Evolutionary conservation across 2,797 vertebrate genomes (phyloP), one percentile per base, ranked within the genome.

Genomic region (Phylloscopus collybita): DNA sequence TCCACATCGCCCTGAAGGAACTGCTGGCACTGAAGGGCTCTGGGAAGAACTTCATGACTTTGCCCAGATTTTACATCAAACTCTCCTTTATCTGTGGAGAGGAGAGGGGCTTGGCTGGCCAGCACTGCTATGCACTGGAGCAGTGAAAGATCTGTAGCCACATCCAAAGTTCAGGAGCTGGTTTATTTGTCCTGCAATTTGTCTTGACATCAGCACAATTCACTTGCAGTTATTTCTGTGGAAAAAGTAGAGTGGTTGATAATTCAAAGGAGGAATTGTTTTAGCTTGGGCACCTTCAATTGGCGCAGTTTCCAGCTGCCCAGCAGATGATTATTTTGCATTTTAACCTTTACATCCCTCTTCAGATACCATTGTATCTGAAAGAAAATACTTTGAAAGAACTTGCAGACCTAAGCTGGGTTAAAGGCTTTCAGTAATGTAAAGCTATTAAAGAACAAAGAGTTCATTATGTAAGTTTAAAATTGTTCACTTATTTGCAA

Each of bases 271-370:
- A 67, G 34, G 64, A 89, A 85, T 93, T 91, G 57, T 79, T 86
- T 82, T 45, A 90, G n/a, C 32, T 82, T 76, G 57, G 71, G 74
- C 78, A 91, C 53, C 78, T 87, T 70, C 29, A 32, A 9, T 57
- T 71, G 7, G 2, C 44, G 60, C 34, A 76, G 86, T 94, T 94
- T 92, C 64, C 88, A 92, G 49, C 45, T 67, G 56, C 71, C 88
- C 18, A 7, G 84, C 64, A 93, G 94, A 85, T 76, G 66, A 70
- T 61, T 88, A 65, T 87, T 80, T 87, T 71, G 38, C 67, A 53
- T 95, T 93, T 95, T 89, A 95, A 85, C 74, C 56, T 95, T 82
- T 73, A 60, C 38, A 94, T 95, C 60, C 67, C 62, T 89, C 88
- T 94, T 92, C 19, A 53, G 53, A 61, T 32, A 66, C 32, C 45